These are phyloP conservation scores for Taenaris catops DNA, from an alignment of 2,888 invertebrate species.

Conservation along the genomic window DNA sequence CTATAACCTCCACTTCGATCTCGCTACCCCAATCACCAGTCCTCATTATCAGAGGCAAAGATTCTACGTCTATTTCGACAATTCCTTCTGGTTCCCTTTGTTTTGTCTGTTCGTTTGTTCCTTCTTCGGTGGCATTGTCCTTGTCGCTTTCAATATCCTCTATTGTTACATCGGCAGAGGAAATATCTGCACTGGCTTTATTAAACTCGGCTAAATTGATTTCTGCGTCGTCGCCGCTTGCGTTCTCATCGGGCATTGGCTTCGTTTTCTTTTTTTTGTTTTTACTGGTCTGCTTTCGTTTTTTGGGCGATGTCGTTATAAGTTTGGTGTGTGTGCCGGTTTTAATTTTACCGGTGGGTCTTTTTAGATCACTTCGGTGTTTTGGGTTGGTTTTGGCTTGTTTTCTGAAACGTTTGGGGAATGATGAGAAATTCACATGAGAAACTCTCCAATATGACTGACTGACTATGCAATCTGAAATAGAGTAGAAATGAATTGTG, in stretches of 20 bases:
- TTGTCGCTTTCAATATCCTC: too few species aligned
- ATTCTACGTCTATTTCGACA: constrained; percentile 22
- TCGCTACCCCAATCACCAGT: constrained; percentile 27
- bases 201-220: too few species aligned
- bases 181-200: too few species aligned
- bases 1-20: constrained; percentile 32
- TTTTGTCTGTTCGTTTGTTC: background rate
- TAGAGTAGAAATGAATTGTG: too few species aligned
- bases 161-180: too few species aligned
- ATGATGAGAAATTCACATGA: too few species aligned
- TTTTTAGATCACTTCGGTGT: constrained; percentile 17
- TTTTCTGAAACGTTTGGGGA: constrained; percentile 11
- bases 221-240: too few species aligned
- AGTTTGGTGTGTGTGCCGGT: constrained; percentile 20
- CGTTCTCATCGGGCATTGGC: too few species aligned
- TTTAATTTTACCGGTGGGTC: constrained; percentile 22
- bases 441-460: too few species aligned
- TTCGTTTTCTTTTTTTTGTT: too few species aligned
- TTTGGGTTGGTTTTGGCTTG: constrained; percentile 2
- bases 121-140: background rate
- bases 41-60: constrained; percentile 28
- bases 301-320: constrained; percentile 9
- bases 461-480: too few species aligned
- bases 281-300: background rate
- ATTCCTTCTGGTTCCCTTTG: background rate